phyloP scores from a whole-genome alignment of 2,888 invertebrate species.

The Xanthia icteritia region DNA sequence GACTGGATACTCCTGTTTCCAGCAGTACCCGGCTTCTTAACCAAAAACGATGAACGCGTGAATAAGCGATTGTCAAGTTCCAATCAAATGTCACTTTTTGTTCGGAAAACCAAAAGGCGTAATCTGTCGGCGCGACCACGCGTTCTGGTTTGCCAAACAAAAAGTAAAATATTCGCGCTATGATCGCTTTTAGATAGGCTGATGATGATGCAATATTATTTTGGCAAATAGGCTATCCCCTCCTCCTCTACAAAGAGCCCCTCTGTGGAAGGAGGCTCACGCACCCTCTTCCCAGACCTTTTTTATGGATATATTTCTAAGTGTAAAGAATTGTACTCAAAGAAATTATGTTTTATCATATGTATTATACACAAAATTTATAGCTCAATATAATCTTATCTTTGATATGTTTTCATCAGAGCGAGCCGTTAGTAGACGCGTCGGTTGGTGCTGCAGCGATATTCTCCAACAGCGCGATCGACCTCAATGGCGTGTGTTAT shows the following conservation, averaged over 20 bases:
- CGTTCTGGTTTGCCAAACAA: background rate
- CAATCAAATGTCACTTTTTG: background rate
- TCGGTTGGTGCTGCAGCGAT: slow-evolving; percentile 94
- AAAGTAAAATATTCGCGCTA: background rate
- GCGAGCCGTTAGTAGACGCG: slow-evolving; percentile 88
- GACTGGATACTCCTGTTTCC: background rate
- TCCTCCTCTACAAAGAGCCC: background rate
- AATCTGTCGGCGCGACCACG: background rate
- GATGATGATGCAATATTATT: slow-evolving; percentile 7
- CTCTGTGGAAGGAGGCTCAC: background rate
- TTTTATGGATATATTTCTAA: background rate
- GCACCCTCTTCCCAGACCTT: background rate
- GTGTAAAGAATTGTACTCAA: background rate
- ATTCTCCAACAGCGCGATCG: slow-evolving; percentile 96
- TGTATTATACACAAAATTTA: background rate
- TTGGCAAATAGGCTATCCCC: background rate
- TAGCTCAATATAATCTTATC: slow-evolving; percentile 23
- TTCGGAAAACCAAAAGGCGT: background rate
- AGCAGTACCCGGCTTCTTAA: background rate
- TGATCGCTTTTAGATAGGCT: background rate
- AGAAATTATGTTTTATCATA: background rate
- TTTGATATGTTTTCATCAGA: slow-evolving; percentile 66
- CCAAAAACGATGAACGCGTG: background rate
- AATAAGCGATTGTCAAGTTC: background rate
- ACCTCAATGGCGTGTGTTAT: slow-evolving; percentile 94